Base-by-base conservation (phyloP, 2,797 vertebrate genomes). In the Macrochelys suwanniensis region DNA sequence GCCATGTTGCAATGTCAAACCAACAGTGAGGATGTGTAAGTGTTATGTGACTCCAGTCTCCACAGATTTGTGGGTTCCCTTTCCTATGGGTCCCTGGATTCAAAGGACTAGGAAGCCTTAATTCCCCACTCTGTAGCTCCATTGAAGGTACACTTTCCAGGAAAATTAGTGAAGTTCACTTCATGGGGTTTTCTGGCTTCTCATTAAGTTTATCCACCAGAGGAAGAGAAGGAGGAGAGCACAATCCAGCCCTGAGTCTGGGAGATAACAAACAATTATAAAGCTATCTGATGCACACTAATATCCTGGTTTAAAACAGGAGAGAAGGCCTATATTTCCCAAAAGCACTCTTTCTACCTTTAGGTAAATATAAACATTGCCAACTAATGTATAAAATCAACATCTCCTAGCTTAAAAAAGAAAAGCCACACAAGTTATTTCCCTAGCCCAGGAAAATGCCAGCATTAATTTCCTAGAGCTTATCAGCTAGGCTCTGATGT, bases 241-340 rank as follows among this genome's bases (percentile, higher is more conserved):
- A 49, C 25, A 47, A 28, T 49, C 7, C 26, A 77, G 45, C 45
- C 33, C 28, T 16, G 17, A 13, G 31, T 1, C 15, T 3, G 3
- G 0, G 23, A 1, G n/a, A 25, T n/a, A n/a, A n/a, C n/a, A n/a
- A n/a, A n/a, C n/a, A n/a, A n/a, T n/a, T n/a, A n/a, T n/a, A n/a
- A n/a, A n/a, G n/a, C n/a, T n/a, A n/a, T 6, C 51, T 80, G 49
- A 47, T 81, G 11, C 49, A 4, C 7, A 10, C 1, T 74, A 77
- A 0, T 2, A 13, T 4, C 19, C n/a, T 51, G 3, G 15, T n/a
- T 59, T 2, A 56, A 13, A 0, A 23, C 1, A 4, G 21, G 42
- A 51, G 23, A 16, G 45, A 19, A 68, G 0, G 1, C 0, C 9
- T 13, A 7, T 42, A 0, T 37, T 51, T 11, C 0, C 1, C 59